Percentiles rank a stretch among this genome's conserved stretches.
Conservation (phyloP, 2,888 invertebrate species). For the Pimpla rufipes region DNA sequence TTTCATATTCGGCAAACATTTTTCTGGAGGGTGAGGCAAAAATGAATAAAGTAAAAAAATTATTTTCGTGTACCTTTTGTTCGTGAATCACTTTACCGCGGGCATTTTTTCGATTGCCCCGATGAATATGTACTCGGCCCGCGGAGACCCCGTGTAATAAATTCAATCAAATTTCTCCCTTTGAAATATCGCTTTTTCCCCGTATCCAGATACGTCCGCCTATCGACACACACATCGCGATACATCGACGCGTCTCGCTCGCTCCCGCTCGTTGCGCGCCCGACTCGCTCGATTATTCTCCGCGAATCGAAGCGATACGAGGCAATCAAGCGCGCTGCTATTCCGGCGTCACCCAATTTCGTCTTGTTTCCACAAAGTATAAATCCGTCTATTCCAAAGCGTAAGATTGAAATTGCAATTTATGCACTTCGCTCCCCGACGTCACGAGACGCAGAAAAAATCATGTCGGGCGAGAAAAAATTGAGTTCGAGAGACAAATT, state of each 20-base stretch:
- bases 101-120: background rate
- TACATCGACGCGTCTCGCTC: constrained; percentile 20
- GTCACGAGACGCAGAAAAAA: background rate
- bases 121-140: constrained; percentile 4
- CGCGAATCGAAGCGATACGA: constrained; percentile 9
- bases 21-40: too few relatives aligned
- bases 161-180: constrained; percentile 36
- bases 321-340: constrained; percentile 44
- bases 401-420: constrained; percentile 5
- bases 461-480: too few relatives aligned
- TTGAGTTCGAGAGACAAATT: background rate
- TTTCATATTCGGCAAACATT: too few relatives aligned
- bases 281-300: constrained; percentile 40
- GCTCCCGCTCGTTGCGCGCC: constrained; percentile 12
- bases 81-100: background rate
- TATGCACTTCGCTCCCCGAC: background rate
- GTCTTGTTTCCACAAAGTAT: constrained; percentile 38
- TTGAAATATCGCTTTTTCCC: constrained; percentile 27
- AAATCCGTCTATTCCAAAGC: constrained; percentile 11
- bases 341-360: constrained; percentile 49
- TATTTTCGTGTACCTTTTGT: background rate
- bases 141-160: constrained; percentile 16
- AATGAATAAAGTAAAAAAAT: too few relatives aligned
- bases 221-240: constrained; percentile 13
- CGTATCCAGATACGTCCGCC: background rate